Percentiles rank a stretch among this genome's conserved stretches.
phyloP scores from a whole-genome alignment of 2,888 invertebrate genomes.

The Eristalis tenax region DNA sequence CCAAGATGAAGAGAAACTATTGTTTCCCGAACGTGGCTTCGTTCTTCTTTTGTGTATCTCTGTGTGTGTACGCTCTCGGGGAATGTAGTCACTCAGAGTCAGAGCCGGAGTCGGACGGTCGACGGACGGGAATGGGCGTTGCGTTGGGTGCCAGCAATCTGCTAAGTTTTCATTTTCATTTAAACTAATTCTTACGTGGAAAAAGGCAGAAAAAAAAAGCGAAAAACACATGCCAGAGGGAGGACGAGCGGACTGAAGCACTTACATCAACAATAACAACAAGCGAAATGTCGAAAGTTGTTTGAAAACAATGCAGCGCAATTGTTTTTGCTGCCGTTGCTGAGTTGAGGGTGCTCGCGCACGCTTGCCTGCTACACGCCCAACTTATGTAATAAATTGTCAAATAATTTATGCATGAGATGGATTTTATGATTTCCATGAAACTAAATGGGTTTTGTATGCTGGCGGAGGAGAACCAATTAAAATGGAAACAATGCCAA shows the following conservation, averaged over 20 bases:
- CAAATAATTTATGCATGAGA: slow-evolving; percentile 65
- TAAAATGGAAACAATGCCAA: slow-evolving; percentile 13
- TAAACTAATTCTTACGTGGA: slow-evolving; percentile 35
- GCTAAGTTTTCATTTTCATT: slow-evolving; percentile 56
- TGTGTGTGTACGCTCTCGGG: slow-evolving; percentile 2
- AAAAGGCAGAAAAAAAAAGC: not conserved
- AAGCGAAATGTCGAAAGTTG: not conserved
- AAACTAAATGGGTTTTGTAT: slow-evolving; percentile 44
- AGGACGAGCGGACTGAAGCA: not conserved
- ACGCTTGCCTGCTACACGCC: not conserved
- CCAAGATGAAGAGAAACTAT: slow-evolving; percentile 41
- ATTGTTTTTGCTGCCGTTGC: not conserved
- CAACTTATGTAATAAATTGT: slow-evolving; percentile 56
- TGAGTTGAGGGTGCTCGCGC: not conserved
- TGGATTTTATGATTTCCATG: slow-evolving; percentile 54
- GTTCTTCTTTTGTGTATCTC: not conserved
- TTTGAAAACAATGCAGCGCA: slow-evolving; percentile 4
- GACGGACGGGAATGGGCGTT: too few relatives aligned
- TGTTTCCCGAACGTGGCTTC: slow-evolving; percentile 33
- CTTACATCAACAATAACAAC: not conserved
- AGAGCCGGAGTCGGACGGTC: not conserved
- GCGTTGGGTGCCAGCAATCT: slow-evolving; percentile 38
- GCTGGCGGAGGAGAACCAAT: slow-evolving; percentile 35
- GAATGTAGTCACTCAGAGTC: not conserved
- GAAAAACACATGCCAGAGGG: not conserved